Base-by-base conservation (phyloP, 2,797 vertebrate species). In the Hipposideros larvatus region DNA sequence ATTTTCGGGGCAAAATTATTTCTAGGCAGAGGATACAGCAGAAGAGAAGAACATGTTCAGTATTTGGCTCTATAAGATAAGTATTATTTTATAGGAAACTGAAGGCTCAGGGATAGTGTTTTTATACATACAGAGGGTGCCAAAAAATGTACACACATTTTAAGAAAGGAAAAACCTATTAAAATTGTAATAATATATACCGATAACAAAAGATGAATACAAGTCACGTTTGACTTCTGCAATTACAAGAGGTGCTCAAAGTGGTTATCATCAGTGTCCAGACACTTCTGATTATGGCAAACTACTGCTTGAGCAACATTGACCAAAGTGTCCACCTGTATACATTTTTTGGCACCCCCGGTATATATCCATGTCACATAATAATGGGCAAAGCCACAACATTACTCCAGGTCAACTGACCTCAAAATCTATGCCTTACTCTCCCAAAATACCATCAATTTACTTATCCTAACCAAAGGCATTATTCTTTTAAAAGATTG, bases 401-500 rank as follows among this genome's bases (percentile, higher is more conserved):
- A 65, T 21, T 4, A 57, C 37, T 71, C 51, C 28, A 59, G 24
- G 14, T 83, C 34, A 51, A 13, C 16, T 68, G 84, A 61, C 68
- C 68, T 93, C 74, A 89, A 90, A 80, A 48, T 65, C 85, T 53
- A 78, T 21, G 51, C 24, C 78, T 78, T 80, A 6, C 7, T 77
- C n/a, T 87, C 21, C 41, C 41, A 6, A 91, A 91, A 94, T 63
- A 7, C 55, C 46, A 68, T 71, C 6, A 14, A 37, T 78, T 65
- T 86, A 41, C 51, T 57, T n/a, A 86, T 59, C 63, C 68, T 57
- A 83, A 77, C 66, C 41, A 46, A 46, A 48, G 89, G 75, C 63
- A 66, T 57, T 87, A 41, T 26, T 61, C 79, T 77, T 86, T 82
- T 55, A 70, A 85, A 92, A 95, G 77, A 91, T 1, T 78, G 95